phyloP scores from a whole-genome alignment of 2,113 vertebrate genomes.

The Sakesphorus luctuosus region DNA sequence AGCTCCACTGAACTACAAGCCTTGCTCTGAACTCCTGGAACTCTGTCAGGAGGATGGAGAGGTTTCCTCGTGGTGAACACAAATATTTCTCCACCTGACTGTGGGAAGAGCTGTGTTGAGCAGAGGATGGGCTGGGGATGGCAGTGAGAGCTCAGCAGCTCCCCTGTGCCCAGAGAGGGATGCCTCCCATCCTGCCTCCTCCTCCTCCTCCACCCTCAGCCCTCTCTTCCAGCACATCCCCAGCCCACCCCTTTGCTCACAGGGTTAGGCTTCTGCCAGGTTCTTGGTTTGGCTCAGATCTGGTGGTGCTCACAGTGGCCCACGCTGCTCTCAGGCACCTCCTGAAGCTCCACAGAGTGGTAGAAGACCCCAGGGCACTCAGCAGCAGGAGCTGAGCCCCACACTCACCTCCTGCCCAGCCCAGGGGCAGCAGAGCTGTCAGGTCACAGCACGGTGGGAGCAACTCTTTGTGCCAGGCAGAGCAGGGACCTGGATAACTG shows the following conservation, averaged over 20 bases:
- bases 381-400: fast-evolving
- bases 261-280: neutral
- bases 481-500: neutral
- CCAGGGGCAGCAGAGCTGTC: neutral
- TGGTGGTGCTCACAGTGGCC: neutral
- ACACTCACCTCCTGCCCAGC: fast-evolving
- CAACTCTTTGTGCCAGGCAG: neutral
- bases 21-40: neutral
- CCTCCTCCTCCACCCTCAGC: neutral
- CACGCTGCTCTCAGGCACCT: neutral
- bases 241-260: neutral
- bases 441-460: neutral
- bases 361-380: neutral
- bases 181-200: neutral
- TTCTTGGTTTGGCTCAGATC: too few species aligned
- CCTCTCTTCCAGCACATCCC: neutral
- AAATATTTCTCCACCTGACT: too few species aligned
- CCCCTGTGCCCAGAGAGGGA: neutral
- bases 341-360: neutral
- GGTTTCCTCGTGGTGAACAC: neutral
- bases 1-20: neutral
- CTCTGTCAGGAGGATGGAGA: neutral
- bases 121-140: neutral
- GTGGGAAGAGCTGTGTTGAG: neutral
- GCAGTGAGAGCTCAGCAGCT: neutral